Evolutionary conservation across 2,888 invertebrate genomes (phyloP).

Genomic region (Drosophila setosimentum): DNA sequence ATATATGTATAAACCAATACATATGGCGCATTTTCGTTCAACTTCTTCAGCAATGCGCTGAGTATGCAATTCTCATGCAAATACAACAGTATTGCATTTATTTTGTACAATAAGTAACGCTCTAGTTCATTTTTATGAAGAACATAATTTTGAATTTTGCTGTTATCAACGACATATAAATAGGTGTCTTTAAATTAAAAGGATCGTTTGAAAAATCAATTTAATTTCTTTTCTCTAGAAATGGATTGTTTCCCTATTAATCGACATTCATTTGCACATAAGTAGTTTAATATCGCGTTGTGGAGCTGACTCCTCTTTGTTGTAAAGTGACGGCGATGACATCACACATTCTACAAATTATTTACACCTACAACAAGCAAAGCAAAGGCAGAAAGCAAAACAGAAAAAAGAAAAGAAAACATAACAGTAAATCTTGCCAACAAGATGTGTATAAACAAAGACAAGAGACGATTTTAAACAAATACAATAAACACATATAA

Average conservation of each 20-base stretch:
- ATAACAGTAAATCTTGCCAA: constrained; percentile 44
- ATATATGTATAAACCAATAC: constrained; percentile 5
- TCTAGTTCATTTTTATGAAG: background rate
- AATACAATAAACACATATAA: constrained; percentile 40
- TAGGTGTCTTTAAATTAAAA: background rate
- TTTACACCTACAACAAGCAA: constrained; percentile 61
- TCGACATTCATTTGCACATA: background rate
- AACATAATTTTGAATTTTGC: background rate
- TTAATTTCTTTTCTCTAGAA: background rate
- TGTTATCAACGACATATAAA: background rate
- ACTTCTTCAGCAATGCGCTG: constrained; percentile 36
- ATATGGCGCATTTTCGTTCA: constrained; percentile 30
- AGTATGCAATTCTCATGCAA: constrained; percentile 21
- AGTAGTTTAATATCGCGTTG: constrained; percentile 3
- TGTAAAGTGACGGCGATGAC: constrained; percentile 65
- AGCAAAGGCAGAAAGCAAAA: constrained; percentile 22
- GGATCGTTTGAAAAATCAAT: background rate
- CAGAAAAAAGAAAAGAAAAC: constrained; percentile 18
- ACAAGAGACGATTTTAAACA: constrained; percentile 58
- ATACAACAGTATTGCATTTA: background rate
- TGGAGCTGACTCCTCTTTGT: constrained; percentile 24
- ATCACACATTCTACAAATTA: constrained; percentile 62
- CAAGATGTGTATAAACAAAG: constrained; percentile 62
- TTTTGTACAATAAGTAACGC: background rate
- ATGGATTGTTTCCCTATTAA: background rate